Evolutionary conservation across 2,113 vertebrate species (phyloP).

Genomic region (Lophotis ruficrista): DNA sequence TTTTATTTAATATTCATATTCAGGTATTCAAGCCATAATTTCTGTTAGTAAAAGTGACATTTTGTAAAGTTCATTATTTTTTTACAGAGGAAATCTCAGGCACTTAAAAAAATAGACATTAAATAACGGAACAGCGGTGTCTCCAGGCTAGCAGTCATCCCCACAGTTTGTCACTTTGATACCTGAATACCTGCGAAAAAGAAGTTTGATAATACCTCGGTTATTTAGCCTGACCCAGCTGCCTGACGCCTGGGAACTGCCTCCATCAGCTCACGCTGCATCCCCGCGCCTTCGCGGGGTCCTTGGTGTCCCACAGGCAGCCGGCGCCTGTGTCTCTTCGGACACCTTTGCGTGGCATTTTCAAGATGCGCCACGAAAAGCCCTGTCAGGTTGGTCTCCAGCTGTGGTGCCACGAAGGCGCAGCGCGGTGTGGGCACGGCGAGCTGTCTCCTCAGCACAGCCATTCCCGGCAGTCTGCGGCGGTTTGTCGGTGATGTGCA

Average conservation of each 20-base stretch:
- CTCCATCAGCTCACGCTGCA: neutral
- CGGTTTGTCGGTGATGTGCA: neutral
- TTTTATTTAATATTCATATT: slow-evolving; percentile 77
- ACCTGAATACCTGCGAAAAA: slow-evolving; percentile 47
- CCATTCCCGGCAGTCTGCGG: no score
- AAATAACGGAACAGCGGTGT: slow-evolving; percentile 56
- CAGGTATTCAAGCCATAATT: slow-evolving; percentile 76
- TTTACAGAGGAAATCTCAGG: slow-evolving; percentile 67
- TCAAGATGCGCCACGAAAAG: slow-evolving; percentile 12
- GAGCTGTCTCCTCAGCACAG: neutral
- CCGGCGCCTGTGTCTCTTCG: neutral
- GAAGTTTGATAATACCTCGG: slow-evolving; percentile 52
- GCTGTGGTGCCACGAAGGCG: neutral
- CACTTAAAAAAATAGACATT: slow-evolving; percentile 69
- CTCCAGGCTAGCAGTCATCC: slow-evolving; percentile 62
- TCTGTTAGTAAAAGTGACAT: slow-evolving; percentile 83
- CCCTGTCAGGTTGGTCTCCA: slow-evolving; percentile 42
- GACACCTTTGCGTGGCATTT: slow-evolving; percentile 60
- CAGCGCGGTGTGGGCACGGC: rapidly evolving
- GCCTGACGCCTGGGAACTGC: slow-evolving; percentile 17
- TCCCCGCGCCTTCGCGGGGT: neutral
- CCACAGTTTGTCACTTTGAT: slow-evolving; percentile 69
- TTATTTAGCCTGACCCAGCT: slow-evolving; percentile 45
- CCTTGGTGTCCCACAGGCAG: neutral
- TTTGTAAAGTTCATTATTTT: slow-evolving; percentile 83